These are phyloP conservation scores for Boulengeromyrus knoepffleri DNA, from an alignment of 2,113 vertebrate species.

Conservation along the genomic window DNA sequence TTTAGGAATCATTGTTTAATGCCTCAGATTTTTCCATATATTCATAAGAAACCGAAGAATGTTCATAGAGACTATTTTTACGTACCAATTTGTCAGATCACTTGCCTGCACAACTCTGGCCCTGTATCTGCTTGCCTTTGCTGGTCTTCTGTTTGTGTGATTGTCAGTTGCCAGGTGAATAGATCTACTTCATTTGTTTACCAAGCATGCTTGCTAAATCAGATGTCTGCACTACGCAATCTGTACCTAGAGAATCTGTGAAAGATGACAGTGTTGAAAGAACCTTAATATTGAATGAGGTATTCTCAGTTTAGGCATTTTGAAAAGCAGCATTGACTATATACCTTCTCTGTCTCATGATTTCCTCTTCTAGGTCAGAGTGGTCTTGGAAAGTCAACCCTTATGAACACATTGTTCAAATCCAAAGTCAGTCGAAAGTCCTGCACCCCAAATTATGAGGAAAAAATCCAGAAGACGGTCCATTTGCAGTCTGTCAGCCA, in stretches of 20 bases:
- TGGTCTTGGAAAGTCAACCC: slow-evolving; percentile 91
- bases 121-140: neutral
- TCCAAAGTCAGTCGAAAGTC: slow-evolving; percentile 85
- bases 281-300: neutral
- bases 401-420: slow-evolving; percentile 94
- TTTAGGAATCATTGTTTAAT: neutral
- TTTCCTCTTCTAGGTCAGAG: slow-evolving; percentile 75
- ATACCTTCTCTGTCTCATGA: neutral
- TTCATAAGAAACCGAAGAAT: slow-evolving; percentile 9
- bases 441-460: slow-evolving; percentile 49
- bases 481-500: slow-evolving; percentile 81
- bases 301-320: neutral
- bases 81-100: slow-evolving; percentile 13
- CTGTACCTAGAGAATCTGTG: neutral
- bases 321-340: neutral
- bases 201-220: neutral
- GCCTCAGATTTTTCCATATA: neutral
- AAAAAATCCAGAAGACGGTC: slow-evolving; percentile 73
- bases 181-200: neutral
- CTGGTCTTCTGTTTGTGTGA: neutral
- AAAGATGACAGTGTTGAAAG: neutral
- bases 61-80: neutral
- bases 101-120: slow-evolving; percentile 19
- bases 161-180: neutral
- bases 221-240: neutral